Evolutionary conservation across 2,113 vertebrate species (phyloP).

Genomic region (Morone saxatilis): DNA sequence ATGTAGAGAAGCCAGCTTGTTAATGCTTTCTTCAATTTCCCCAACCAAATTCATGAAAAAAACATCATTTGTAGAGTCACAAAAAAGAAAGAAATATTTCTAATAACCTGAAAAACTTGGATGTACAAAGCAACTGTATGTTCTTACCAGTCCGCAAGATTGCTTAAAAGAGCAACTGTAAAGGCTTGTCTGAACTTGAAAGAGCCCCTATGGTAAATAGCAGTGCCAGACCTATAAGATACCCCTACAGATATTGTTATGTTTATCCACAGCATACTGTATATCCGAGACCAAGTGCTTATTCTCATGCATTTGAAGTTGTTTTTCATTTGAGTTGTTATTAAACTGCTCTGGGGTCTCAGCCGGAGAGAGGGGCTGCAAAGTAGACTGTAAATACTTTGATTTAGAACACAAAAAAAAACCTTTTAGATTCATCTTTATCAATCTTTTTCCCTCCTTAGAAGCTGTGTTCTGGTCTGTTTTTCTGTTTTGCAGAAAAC

Average conservation of each 20-base stretch:
- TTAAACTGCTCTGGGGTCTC: slow-evolving; percentile 35
- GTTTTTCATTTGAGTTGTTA: slow-evolving; percentile 46
- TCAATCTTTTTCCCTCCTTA: neutral
- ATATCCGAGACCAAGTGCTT: neutral
- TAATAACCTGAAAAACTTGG: no score
- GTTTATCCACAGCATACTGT: neutral
- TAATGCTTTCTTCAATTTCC: neutral
- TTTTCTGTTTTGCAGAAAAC: neutral
- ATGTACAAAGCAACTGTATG: no score
- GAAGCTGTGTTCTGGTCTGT: neutral
- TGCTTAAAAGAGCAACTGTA: no score
- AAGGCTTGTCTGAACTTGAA: neutral
- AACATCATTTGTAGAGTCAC: neutral
- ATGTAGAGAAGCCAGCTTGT: neutral
- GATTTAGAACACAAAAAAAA: slow-evolving; percentile 16
- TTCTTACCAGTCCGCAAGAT: no score
- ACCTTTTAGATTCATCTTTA: neutral
- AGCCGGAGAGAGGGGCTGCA: slow-evolving; percentile 13
- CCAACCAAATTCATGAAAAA: neutral
- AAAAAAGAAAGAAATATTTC: neutral
- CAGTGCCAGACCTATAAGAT: neutral
- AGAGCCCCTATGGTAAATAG: neutral
- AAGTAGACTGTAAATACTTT: slow-evolving; percentile 32
- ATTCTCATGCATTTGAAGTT: slow-evolving; percentile 37
- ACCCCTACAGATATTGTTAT: neutral